A percentile compares a stretch with the other conserved stretches of the same genome.
Evolutionary conservation across 2,888 invertebrate species (phyloP).

Genomic region (Pyrrhia umbra): DNA sequence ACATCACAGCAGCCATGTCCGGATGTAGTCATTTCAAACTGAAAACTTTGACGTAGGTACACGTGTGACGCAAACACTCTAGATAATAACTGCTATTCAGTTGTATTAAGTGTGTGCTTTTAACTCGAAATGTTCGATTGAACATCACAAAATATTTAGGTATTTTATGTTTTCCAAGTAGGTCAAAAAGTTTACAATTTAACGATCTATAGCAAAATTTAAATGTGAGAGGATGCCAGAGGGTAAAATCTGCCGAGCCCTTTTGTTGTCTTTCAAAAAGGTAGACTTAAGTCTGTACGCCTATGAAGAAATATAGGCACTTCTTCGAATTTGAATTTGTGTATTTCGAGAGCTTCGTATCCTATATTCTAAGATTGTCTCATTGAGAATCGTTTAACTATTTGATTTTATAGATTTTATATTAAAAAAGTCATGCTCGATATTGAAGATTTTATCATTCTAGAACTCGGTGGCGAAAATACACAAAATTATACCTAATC

Average conservation of each 20-base stretch:
- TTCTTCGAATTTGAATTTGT: slow-evolving; percentile 3
- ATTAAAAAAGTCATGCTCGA: too few relatives aligned
- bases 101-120: neutral
- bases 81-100: slow-evolving; percentile 25
- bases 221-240: slow-evolving; percentile 18
- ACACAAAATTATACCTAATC: too few relatives aligned
- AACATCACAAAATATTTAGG: neutral
- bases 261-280: slow-evolving; percentile 34
- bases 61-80: slow-evolving; percentile 32
- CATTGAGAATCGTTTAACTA: neutral
- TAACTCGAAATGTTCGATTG: neutral
- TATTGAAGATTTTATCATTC: too few relatives aligned
- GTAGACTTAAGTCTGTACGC: slow-evolving; percentile 14
- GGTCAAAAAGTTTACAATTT: neutral
- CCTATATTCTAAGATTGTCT: neutral
- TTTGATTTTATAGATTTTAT: too few relatives aligned
- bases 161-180: slow-evolving; percentile 12
- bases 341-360: neutral
- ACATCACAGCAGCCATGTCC: slow-evolving; percentile 37
- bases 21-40: slow-evolving; percentile 47
- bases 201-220: slow-evolving; percentile 5
- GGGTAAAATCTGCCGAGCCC: slow-evolving; percentile 9
- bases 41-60: slow-evolving; percentile 42
- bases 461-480: too few relatives aligned
- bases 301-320: neutral